Percentiles rank a stretch among this genome's conserved stretches.
Evolutionary conservation across 2,113 vertebrate genomes (phyloP).

Genomic region (Fregata magnificens): DNA sequence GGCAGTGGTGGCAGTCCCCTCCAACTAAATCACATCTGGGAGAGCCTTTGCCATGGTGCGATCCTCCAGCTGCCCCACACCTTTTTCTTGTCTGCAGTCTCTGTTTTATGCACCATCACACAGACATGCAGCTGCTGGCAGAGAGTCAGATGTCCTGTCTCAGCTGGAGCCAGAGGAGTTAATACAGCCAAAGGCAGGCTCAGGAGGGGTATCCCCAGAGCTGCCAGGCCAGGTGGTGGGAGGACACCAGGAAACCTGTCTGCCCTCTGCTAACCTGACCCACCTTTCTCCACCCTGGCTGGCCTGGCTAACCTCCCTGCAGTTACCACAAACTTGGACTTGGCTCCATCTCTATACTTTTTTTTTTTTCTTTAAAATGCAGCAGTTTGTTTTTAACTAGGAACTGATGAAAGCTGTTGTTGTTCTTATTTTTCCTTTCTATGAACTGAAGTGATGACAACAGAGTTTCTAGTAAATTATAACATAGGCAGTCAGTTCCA

Average conservation of each 20-base stretch:
- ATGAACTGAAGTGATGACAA: constrained; percentile 64
- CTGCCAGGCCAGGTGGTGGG: background rate
- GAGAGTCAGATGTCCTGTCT: background rate
- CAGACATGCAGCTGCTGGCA: background rate
- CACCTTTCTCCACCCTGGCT: background rate
- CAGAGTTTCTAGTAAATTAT: constrained; percentile 59
- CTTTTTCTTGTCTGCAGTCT: background rate
- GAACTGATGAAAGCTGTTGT: background rate
- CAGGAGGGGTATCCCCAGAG: background rate
- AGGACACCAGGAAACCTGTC: background rate
- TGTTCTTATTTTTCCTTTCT: constrained; percentile 45
- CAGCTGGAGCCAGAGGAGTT: background rate
- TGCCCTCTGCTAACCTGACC: background rate
- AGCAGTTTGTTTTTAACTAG: background rate
- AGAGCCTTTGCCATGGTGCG: fast-evolving
- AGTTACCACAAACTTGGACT: background rate
- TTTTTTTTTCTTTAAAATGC: background rate
- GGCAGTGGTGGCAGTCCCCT: background rate
- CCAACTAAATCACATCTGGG: background rate
- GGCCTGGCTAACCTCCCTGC: background rate
- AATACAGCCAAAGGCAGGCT: background rate
- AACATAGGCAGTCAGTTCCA: constrained; percentile 32
- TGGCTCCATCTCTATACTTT: background rate
- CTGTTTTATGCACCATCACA: background rate
- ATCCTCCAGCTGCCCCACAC: background rate